Evolutionary conservation across 1,140 invertebrate species (phyloP).

Genomic region (Carcinoscorpius rotundicauda): DNA sequence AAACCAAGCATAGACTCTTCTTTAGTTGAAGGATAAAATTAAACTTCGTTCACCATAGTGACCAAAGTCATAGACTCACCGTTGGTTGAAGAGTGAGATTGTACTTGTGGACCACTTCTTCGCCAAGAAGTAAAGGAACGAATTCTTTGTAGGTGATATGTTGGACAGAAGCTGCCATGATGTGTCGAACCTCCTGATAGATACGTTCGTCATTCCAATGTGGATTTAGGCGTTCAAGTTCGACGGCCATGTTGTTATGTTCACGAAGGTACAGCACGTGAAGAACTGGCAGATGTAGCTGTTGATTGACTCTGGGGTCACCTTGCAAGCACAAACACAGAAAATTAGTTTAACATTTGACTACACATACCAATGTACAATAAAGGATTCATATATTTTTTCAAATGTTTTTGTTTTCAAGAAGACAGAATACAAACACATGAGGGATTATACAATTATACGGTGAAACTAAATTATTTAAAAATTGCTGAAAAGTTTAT

Average conservation of each 20-base stretch:
- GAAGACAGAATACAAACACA: too few relatives aligned
- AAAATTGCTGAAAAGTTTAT: too few relatives aligned
- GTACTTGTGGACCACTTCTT: slow-evolving; percentile 19
- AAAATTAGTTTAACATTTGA: too few relatives aligned
- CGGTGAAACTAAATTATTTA: too few relatives aligned
- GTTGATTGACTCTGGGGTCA: slow-evolving; percentile 39
- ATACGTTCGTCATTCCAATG: slow-evolving; percentile 41
- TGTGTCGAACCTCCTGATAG: slow-evolving; percentile 39
- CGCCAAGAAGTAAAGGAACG: slow-evolving; percentile 37
- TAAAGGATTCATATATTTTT: too few relatives aligned
- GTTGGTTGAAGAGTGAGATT: slow-evolving; percentile 21
- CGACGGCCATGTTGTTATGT: slow-evolving; percentile 52
- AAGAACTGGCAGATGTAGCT: slow-evolving; percentile 35
- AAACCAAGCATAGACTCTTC: too few relatives aligned
- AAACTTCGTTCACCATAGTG: too few relatives aligned
- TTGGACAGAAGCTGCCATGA: slow-evolving; percentile 37
- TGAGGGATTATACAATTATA: too few relatives aligned
- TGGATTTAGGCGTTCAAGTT: slow-evolving; percentile 50
- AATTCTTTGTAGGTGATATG: slow-evolving; percentile 39
- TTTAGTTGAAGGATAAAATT: too few relatives aligned
- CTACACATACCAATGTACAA: too few relatives aligned
- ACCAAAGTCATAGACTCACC: neutral
- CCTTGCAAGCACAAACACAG: slow-evolving; percentile 29
- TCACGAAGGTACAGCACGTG: slow-evolving; percentile 41
- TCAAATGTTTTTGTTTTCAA: too few relatives aligned